Base-by-base conservation (phyloP, 2,113 vertebrate genomes). In the Reinhardtius hippoglossoides region DNA sequence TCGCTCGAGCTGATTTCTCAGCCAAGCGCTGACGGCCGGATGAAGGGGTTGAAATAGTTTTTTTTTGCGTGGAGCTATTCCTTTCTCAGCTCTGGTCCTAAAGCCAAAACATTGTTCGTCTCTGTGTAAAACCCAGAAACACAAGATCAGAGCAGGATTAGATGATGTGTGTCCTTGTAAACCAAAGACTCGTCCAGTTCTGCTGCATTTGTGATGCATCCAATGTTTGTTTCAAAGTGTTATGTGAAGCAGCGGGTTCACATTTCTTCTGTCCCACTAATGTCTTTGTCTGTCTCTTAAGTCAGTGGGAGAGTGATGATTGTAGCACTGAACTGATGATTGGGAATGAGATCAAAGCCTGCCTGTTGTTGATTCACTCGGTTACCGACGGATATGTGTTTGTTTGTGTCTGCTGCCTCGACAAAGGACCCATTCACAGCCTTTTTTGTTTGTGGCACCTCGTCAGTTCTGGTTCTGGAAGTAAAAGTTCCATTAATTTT, bases 251-350 rank as follows among this genome's bases (percentile, higher is more conserved):
- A 35, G 24, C 16, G 0, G 12, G 20, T 50, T 72, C 40, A 52
- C 23, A 16, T 55, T 55, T 54, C 71, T 14, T 31, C 27, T n/a
- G 27, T 5, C 5, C 23, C 71, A 2, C 31, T 72, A 2, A 31
- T 35, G 20, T 71, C 15, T 56, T 31, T 18, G 31, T 31, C 23
- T 82, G 23, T 61, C 13, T 61, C 42, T n/a, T 57, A 23, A 77
- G 58, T 83, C 62, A 67, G 58, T 71, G 67, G 63, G 31, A 84
- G 42, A 79, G 77, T 66, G 71, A 73, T 66, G 68, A 71, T n/a
- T n/a, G 71, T 67, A 42, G 24, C 80, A 31, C 31, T 31, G 31
- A n/a, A n/a, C n/a, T n/a, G n/a, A n/a, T n/a, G n/a, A n/a, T n/a
- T n/a, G n/a, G n/a, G n/a, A n/a, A n/a, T n/a, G n/a, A n/a, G n/a